These are phyloP conservation scores for Lepidothrix coronata DNA, from an alignment of 2,113 vertebrate species.

Conservation along the genomic window DNA sequence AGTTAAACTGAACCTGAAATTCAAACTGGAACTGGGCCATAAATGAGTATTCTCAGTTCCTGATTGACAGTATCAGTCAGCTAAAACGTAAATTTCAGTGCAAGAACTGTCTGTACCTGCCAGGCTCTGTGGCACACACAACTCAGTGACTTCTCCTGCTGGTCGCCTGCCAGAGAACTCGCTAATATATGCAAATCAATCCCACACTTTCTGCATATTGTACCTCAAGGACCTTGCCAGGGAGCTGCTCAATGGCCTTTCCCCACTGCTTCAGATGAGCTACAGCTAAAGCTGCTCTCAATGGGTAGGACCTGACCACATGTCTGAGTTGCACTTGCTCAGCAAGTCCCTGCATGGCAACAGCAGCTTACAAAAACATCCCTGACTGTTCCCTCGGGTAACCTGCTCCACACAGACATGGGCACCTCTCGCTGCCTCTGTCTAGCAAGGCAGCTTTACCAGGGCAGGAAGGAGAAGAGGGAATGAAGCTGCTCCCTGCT, in stretches of 20 bases:
- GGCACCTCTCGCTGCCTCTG: background rate
- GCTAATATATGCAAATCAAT: background rate
- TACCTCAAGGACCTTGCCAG: background rate
- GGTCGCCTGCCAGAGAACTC: background rate
- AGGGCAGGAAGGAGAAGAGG: background rate
- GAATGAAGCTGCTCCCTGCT: background rate
- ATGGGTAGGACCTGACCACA: background rate
- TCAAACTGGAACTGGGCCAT: background rate
- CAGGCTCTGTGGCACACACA: background rate
- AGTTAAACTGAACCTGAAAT: background rate
- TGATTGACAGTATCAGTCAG: background rate
- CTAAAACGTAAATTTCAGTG: background rate
- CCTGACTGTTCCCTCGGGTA: background rate
- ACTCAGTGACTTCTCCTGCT: background rate
- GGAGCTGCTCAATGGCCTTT: background rate
- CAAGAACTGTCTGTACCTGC: background rate
- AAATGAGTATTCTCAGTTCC: background rate
- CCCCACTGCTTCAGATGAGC: background rate
- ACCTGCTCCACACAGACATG: background rate
- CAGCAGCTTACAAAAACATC: background rate
- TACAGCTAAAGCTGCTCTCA: fast-evolving
- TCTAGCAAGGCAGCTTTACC: background rate
- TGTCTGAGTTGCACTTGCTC: fast-evolving
- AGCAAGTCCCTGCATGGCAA: fast-evolving
- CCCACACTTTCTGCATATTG: background rate